phyloP scores from a whole-genome alignment of 1,140 invertebrate genomes.

The Cylas formicarius region DNA sequence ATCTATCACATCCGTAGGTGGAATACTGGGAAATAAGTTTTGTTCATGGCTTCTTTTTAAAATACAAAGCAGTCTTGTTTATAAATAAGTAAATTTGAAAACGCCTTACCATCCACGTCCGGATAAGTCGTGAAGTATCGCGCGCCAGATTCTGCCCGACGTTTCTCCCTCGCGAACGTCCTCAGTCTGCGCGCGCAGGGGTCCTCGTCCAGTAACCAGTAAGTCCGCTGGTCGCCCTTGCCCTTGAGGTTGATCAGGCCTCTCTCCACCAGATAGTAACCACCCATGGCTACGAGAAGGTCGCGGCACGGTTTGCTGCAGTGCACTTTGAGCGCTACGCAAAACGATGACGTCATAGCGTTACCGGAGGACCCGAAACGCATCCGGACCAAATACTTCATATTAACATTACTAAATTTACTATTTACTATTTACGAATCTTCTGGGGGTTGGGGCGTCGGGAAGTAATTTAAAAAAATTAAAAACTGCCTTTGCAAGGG shows the following conservation, averaged over 20 bases:
- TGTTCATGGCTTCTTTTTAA: too few species aligned
- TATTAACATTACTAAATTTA: too few species aligned
- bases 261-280: conserved; percentile 69
- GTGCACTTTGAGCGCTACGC: conserved; percentile 74
- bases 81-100: background rate
- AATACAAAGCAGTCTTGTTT: conserved; percentile 1
- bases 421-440: too few species aligned
- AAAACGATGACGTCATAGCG: background rate
- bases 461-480: too few species aligned
- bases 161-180: conserved; percentile 46
- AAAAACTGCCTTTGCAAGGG: too few species aligned
- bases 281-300: conserved; percentile 68
- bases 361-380: too few species aligned
- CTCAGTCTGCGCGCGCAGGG: conserved; percentile 46
- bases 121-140: conserved; percentile 19
- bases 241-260: conserved; percentile 81
- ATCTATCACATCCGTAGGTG: too few species aligned
- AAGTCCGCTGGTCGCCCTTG: conserved; percentile 76
- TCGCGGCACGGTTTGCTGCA: conserved; percentile 69
- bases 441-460: too few species aligned
- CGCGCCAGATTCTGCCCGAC: conserved; percentile 37
- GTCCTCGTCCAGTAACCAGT: conserved; percentile 79
- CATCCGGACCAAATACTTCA: too few species aligned
- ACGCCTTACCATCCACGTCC: conserved; percentile 26
- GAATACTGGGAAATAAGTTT: too few species aligned